A percentile compares a stretch with the other conserved stretches of the same genome.
These are phyloP conservation scores for Zonotrichia leucophrys DNA, from an alignment of 2,113 vertebrate species.

Conservation along the genomic window DNA sequence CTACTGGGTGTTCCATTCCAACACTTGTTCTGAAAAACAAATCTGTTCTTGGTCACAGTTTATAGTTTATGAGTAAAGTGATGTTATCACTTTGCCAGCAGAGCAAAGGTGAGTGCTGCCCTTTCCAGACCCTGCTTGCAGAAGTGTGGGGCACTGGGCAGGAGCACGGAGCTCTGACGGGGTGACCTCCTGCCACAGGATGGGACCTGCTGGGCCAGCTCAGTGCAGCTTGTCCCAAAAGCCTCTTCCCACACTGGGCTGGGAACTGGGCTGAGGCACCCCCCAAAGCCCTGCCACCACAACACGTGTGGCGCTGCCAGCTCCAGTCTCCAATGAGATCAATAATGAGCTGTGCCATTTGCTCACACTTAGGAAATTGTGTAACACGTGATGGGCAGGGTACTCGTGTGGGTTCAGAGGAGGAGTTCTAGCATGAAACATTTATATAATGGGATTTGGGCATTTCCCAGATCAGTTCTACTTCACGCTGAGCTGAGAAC, in stretches of 20 bases:
- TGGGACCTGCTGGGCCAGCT: background rate
- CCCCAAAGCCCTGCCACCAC: background rate
- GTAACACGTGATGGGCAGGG: background rate
- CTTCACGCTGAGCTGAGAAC: background rate
- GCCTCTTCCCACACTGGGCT: background rate
- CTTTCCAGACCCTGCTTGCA: background rate
- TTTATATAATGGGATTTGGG: background rate
- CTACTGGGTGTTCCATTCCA: background rate
- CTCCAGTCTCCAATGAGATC: background rate
- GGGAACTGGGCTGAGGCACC: background rate
- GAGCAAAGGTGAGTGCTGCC: background rate
- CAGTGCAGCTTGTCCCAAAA: background rate
- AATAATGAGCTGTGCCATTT: background rate
- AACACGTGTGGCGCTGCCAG: background rate
- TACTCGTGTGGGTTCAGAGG: background rate
- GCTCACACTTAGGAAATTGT: background rate
- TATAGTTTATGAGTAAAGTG: background rate
- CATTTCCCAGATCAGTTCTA: background rate
- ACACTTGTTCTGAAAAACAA: background rate
- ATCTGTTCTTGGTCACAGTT: background rate
- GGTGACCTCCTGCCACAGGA: background rate
- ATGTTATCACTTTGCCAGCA: background rate
- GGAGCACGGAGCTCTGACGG: background rate
- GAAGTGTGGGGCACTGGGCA: background rate
- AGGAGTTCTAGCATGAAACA: background rate